Evolutionary conservation across 2,113 vertebrate genomes (phyloP).

Genomic region (Esox niger): DNA sequence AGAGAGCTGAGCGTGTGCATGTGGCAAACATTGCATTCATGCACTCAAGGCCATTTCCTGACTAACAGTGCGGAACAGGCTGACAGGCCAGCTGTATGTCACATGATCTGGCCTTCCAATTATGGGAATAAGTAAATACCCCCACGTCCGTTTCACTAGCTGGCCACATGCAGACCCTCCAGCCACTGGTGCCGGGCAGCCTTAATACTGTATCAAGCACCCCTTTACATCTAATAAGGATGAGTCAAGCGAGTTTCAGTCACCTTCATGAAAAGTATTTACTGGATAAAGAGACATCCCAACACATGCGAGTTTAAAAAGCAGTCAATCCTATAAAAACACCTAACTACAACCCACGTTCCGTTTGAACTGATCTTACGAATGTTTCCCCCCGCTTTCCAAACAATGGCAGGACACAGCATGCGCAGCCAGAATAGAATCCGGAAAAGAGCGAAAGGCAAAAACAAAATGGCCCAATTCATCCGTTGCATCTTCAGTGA

Average conservation of each 20-base stretch:
- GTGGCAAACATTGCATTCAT: background rate
- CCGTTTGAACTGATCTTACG: background rate
- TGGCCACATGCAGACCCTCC: background rate
- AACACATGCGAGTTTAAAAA: too few species aligned
- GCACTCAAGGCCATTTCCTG: conserved; percentile 10
- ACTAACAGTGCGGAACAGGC: background rate
- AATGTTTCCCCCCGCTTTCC: background rate
- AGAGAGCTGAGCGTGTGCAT: background rate
- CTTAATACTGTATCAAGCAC: background rate
- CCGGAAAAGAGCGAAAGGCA: background rate
- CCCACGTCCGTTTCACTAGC: background rate
- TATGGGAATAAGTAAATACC: background rate
- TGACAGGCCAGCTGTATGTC: background rate
- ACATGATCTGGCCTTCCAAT: conserved; percentile 1
- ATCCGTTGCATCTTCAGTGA: background rate
- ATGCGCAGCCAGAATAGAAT: background rate
- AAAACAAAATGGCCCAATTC: background rate
- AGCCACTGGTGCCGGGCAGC: background rate
- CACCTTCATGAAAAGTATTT: too few species aligned
- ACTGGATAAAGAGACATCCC: too few species aligned
- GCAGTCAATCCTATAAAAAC: background rate
- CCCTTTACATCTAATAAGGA: background rate
- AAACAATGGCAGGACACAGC: background rate
- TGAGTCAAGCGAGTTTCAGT: background rate
- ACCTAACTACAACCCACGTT: background rate